Conservation (phyloP, 2,797 vertebrate genomes). For the Chloroceryle inda region DNA sequence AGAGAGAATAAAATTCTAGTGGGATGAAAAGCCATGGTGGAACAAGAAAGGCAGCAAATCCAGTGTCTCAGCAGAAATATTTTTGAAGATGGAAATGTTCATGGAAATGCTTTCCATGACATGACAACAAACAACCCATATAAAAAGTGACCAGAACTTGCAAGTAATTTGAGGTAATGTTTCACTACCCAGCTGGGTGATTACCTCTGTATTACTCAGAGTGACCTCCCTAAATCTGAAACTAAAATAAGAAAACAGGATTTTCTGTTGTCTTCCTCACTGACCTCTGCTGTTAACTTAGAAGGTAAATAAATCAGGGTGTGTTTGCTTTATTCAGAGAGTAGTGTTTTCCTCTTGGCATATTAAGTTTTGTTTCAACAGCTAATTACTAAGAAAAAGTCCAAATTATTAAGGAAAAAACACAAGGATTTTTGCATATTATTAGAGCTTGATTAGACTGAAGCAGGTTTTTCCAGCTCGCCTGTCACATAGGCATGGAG, state of each 20-base stretch:
- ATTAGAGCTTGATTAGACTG: fast-evolving
- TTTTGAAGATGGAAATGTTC: background rate
- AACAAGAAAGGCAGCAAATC: background rate
- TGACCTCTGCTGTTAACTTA: background rate
- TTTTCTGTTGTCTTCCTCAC: background rate
- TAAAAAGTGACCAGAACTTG: conserved; percentile 11
- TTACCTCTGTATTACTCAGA: background rate
- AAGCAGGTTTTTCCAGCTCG: background rate
- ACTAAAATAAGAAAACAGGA: conserved; percentile 15
- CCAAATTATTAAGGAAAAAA: background rate
- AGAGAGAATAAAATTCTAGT: background rate
- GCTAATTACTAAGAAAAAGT: background rate
- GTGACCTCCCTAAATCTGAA: background rate
- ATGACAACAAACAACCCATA: background rate
- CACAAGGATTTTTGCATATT: background rate
- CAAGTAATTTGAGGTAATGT: conserved; percentile 32
- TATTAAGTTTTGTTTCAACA: background rate
- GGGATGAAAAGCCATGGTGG: background rate
- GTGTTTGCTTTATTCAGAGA: background rate
- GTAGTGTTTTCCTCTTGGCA: background rate
- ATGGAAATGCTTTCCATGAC: background rate
- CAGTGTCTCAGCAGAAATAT: background rate
- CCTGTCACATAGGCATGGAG: background rate
- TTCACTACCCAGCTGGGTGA: conserved; percentile 12
- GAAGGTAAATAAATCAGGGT: background rate